Evolutionary conservation across 2,113 vertebrate genomes (phyloP).

Genomic region (Elephantulus edwardii): DNA sequence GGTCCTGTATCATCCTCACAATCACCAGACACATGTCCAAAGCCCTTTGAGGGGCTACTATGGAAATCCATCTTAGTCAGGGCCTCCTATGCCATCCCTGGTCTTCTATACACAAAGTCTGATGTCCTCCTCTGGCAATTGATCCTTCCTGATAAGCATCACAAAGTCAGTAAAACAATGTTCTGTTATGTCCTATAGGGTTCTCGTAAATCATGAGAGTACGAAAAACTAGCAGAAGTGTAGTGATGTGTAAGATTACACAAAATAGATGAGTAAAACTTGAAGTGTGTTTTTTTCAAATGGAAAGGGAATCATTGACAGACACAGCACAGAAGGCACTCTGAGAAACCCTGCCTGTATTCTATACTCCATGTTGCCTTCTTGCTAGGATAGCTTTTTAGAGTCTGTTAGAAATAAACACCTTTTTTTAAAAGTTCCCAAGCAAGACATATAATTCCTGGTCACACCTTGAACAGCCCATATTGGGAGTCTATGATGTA

Average conservation of each 20-base stretch:
- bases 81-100: neutral
- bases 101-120: neutral
- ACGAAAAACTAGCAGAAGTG: neutral
- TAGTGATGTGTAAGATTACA: neutral
- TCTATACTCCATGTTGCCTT: neutral
- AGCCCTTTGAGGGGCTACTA: too few species aligned
- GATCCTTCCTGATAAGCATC: neutral
- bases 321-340: neutral
- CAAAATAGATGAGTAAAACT: conserved; percentile 15
- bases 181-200: neutral
- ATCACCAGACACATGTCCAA: neutral
- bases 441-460: neutral
- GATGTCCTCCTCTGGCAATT: neutral
- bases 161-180: neutral
- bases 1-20: neutral
- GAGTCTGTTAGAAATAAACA: neutral
- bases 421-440: neutral
- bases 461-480: neutral
- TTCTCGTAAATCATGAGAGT: neutral
- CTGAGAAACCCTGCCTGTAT: fast-evolving
- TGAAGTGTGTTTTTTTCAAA: neutral
- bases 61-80: neutral
- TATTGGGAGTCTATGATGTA: neutral
- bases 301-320: neutral
- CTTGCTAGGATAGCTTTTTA: neutral